A percentile compares a stretch with the other conserved stretches of the same genome.
Evolutionary conservation across 2,888 invertebrate species (phyloP).

Genomic region (Aquatica leii): DNA sequence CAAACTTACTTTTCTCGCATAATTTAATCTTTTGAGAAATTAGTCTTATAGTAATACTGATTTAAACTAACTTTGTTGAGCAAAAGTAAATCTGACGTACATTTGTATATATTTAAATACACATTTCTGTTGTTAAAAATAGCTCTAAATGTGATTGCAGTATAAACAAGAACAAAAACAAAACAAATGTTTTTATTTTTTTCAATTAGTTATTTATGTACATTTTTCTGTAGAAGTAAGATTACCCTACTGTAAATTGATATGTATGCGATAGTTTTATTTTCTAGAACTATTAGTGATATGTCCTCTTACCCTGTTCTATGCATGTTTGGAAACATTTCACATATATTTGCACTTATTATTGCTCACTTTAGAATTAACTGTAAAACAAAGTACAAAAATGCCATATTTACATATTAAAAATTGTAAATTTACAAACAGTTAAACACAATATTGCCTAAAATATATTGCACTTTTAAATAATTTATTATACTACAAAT

Average conservation of each 20-base stretch:
- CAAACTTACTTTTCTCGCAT: constrained; percentile 8
- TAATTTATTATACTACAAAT: constrained; percentile 42
- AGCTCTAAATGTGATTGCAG: not conserved
- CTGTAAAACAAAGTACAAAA: constrained; percentile 34
- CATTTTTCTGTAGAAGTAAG: constrained; percentile 26
- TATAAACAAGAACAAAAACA: too few species aligned
- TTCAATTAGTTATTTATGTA: constrained; percentile 19
- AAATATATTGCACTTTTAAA: constrained; percentile 59
- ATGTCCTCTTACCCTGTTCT: constrained; percentile 38
- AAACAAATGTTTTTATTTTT: not conserved
- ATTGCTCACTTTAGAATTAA: constrained; percentile 35
- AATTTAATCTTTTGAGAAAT: not conserved
- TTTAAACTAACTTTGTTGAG: not conserved
- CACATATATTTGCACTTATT: constrained; percentile 34
- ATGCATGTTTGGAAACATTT: constrained; percentile 27
- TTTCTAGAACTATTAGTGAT: constrained; percentile 35
- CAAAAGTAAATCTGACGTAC: constrained; percentile 12
- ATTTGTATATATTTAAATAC: constrained; percentile 2
- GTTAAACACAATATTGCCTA: constrained; percentile 52
- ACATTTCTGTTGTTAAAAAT: not conserved
- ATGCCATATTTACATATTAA: constrained; percentile 27
- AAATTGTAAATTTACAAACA: constrained; percentile 31
- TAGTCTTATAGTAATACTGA: not conserved
- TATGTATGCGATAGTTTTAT: constrained; percentile 34
- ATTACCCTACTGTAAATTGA: constrained; percentile 32